Conservation (phyloP, 1,140 invertebrate genomes). For the Anagrus nilaparvatae region DNA sequence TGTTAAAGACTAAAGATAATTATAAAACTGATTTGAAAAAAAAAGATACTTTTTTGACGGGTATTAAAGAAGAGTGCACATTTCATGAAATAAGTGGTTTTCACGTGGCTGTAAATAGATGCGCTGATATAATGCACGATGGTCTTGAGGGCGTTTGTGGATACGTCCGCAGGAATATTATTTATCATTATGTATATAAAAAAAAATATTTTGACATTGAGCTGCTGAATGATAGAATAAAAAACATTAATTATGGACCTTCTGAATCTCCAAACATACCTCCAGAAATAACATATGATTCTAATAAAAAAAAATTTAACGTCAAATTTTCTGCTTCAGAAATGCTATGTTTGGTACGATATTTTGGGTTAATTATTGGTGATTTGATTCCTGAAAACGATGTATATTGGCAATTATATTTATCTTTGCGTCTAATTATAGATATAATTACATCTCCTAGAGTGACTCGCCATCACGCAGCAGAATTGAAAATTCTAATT, state of each 20-base stretch:
- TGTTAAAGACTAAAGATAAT: too few species aligned
- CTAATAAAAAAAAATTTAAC: conserved; percentile 1
- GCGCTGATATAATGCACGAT: conserved; percentile 38
- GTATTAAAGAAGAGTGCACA: too few species aligned
- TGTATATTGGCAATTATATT: background rate
- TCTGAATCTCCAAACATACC: conserved; percentile 3
- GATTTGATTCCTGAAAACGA: background rate
- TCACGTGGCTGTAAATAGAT: too few species aligned
- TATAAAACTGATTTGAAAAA: too few species aligned
- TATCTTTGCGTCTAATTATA: background rate
- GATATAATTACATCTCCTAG: background rate
- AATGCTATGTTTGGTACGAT: background rate
- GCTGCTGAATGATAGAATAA: conserved; percentile 18
- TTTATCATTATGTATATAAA: conserved; percentile 21
- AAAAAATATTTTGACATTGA: conserved; percentile 21
- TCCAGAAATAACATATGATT: background rate
- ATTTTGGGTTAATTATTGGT: conserved; percentile 1
- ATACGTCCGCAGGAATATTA: conserved; percentile 26
- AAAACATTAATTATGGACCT: conserved; percentile 5
- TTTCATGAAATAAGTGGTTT: too few species aligned
- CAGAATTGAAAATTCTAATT: background rate
- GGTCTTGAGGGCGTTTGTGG: conserved; percentile 30
- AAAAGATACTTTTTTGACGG: too few species aligned
- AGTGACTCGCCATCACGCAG: background rate
- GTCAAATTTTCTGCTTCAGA: background rate